Conservation (phyloP, 2,113 vertebrate genomes). For the Panthera tigris region DNA sequence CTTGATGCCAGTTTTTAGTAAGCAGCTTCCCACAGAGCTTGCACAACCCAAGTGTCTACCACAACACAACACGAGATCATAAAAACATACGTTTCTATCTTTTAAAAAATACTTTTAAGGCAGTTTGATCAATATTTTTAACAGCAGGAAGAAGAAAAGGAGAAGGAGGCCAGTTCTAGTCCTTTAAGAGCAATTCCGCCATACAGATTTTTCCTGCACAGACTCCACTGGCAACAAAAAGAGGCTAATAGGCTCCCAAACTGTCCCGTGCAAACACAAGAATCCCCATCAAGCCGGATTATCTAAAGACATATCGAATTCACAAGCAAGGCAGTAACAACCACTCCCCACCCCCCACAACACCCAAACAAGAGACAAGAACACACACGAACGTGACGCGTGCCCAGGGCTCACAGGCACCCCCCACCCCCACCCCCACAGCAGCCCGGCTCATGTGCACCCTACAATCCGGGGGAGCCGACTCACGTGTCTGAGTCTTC, state of each 20-base stretch:
- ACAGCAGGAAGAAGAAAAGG: background rate
- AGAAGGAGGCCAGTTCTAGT: background rate
- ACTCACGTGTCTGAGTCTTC: slow-evolving; percentile 95
- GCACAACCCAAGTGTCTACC: background rate
- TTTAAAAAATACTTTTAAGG: background rate
- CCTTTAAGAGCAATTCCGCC: background rate
- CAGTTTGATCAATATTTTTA: background rate
- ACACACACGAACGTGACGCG: background rate
- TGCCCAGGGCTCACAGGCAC: background rate
- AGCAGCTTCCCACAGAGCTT: background rate
- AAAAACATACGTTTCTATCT: background rate
- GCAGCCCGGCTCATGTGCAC: background rate
- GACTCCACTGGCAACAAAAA: background rate
- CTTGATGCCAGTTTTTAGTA: background rate
- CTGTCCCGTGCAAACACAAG: background rate
- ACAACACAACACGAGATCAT: background rate
- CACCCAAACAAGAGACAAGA: background rate
- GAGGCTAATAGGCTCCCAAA: background rate
- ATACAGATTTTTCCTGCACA: too few species aligned
- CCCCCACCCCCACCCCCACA: too few species aligned
- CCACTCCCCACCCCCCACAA: too few species aligned
- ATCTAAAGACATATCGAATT: background rate
- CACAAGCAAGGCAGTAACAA: background rate
- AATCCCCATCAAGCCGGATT: background rate
- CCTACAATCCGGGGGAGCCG: rapidly evolving